Conservation (phyloP, 2,888 invertebrate species). For the Cephus sareptanus region DNA sequence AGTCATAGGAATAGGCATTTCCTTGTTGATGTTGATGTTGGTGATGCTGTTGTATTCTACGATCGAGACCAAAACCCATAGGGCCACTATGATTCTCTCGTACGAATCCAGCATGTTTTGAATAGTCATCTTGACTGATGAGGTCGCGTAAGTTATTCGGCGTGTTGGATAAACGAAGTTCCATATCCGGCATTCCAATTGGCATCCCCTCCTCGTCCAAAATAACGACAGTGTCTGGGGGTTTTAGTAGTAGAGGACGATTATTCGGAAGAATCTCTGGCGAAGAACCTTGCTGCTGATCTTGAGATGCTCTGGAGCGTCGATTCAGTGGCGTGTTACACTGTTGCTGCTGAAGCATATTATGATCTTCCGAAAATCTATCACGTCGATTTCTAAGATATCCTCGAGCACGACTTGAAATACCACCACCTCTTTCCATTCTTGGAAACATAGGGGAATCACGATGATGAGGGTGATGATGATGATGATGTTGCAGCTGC, state of each 20-base stretch:
- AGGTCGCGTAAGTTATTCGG: background rate
- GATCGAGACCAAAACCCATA: constrained; percentile 7
- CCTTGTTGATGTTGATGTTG: background rate
- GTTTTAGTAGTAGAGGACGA: constrained; percentile 38
- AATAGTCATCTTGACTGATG: background rate
- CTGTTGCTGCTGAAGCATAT: constrained; percentile 30
- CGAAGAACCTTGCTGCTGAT: constrained; percentile 33
- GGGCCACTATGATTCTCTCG: background rate
- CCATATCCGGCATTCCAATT: constrained; percentile 40
- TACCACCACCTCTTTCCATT: constrained; percentile 40
- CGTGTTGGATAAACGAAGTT: constrained; percentile 19
- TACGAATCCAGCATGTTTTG: background rate
- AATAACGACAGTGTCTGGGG: constrained; percentile 47
- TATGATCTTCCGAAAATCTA: constrained; percentile 50
- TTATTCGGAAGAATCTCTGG: constrained; percentile 39
- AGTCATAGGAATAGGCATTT: background rate
- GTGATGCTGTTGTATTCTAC: constrained; percentile 7
- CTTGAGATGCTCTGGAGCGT: constrained; percentile 20
- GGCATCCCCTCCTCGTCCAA: constrained; percentile 51
- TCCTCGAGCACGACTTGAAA: constrained; percentile 43
- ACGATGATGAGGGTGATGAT: constrained; percentile 23
- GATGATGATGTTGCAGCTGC: constrained; percentile 34
- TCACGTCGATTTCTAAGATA: constrained; percentile 49
- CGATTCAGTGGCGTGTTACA: constrained; percentile 38
- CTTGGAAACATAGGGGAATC: constrained; percentile 46